Conservation (phyloP, 2,113 vertebrate species). For the Microcebus ravelobensis region DNA sequence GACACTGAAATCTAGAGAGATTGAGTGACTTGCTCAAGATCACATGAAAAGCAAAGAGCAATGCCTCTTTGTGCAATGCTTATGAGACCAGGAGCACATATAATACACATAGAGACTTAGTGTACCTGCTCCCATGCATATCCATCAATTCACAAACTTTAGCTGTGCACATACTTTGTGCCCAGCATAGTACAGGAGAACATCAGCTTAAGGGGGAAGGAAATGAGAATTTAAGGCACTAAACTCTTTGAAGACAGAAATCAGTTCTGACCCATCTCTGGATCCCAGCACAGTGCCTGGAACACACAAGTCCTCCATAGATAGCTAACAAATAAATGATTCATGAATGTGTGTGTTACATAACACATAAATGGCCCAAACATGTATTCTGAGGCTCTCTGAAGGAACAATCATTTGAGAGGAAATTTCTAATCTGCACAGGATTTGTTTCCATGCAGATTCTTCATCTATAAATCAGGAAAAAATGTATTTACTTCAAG, state of each 20-base stretch:
- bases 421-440: neutral
- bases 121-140: rapidly evolving
- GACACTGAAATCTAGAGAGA: neutral
- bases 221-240: neutral
- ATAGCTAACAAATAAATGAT: neutral
- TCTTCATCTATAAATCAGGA: neutral
- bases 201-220: neutral
- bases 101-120: neutral
- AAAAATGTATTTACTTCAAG: neutral
- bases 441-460: neutral
- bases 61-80: no score
- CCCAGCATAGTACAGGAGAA: neutral
- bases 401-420: neutral
- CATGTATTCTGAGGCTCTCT: neutral
- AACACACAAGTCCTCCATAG: neutral
- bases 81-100: neutral
- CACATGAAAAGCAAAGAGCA: neutral
- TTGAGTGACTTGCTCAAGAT: neutral
- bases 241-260: neutral
- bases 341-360: neutral
- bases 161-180: neutral
- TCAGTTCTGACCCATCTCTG: neutral
- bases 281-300: neutral
- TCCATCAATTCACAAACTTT: neutral
- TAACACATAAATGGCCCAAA: neutral